phyloP scores from a whole-genome alignment of 2,888 invertebrate genomes.

The Sarcophaga carnaria region DNA sequence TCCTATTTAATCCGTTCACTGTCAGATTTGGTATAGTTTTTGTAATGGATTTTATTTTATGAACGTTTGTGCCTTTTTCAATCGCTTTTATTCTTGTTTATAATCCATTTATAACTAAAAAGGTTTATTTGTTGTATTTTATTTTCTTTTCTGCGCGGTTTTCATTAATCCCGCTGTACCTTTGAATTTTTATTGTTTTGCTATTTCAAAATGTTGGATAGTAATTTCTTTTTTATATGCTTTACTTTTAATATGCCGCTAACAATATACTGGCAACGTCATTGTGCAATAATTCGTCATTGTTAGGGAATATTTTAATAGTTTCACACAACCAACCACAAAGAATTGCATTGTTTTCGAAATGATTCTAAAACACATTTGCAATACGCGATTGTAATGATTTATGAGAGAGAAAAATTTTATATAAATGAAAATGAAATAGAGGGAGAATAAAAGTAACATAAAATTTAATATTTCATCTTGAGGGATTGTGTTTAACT shows the following conservation, averaged over 20 bases:
- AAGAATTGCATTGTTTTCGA: background rate
- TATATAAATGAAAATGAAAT: too few relatives aligned
- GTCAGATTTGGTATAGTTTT: background rate
- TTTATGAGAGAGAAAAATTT: too few relatives aligned
- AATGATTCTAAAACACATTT: background rate
- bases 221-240: too few relatives aligned
- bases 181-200: background rate
- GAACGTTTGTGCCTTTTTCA: background rate
- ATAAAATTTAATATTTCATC: too few relatives aligned
- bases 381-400: background rate
- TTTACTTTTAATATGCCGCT: too few relatives aligned
- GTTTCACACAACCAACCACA: background rate
- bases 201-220: background rate
- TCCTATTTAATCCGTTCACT: background rate
- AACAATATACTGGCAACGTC: background rate
- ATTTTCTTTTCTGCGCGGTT: background rate
- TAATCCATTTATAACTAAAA: background rate
- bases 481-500: too few relatives aligned
- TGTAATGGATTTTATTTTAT: background rate
- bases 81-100: background rate
- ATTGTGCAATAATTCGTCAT: slow-evolving; percentile 31
- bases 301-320: slow-evolving; percentile 35
- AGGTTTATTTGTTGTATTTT: background rate
- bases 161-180: background rate
- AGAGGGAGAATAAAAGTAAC: too few relatives aligned